Conservation (phyloP, 1,140 invertebrate genomes). For the Ptiloglossa arizonensis region DNA sequence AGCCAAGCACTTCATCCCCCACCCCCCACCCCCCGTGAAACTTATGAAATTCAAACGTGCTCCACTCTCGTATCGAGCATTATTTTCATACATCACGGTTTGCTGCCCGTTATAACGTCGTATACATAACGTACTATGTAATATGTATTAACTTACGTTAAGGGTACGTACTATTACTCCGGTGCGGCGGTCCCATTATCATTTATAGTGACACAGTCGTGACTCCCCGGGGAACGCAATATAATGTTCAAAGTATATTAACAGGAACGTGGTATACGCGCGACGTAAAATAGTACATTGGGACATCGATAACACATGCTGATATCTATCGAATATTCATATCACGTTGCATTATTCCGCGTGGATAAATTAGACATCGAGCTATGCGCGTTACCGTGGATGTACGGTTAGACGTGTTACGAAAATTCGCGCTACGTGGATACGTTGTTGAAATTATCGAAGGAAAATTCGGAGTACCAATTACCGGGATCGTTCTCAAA, state of each 20-base stretch:
- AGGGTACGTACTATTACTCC: constrained; percentile 44
- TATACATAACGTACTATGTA: constrained; percentile 44
- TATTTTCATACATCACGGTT: constrained; percentile 51
- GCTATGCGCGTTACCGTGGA: not conserved
- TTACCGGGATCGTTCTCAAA: no score
- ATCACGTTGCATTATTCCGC: not conserved
- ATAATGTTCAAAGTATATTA: constrained; percentile 51
- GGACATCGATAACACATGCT: constrained; percentile 39
- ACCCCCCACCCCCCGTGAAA: not conserved
- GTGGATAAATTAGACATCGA: not conserved
- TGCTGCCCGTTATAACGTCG: constrained; percentile 37
- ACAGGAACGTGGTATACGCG: not conserved
- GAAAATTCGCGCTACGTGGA: not conserved
- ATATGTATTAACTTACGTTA: constrained; percentile 51
- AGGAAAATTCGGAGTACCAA: no score
- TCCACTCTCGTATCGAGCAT: constrained; percentile 13
- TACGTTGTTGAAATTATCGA: not conserved
- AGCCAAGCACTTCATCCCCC: not conserved
- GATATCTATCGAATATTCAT: constrained; percentile 48
- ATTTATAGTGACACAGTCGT: constrained; percentile 50
- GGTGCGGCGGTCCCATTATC: constrained; percentile 34
- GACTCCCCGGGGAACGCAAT: constrained; percentile 20
- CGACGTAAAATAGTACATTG: constrained; percentile 36
- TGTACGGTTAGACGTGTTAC: not conserved
- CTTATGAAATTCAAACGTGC: constrained; percentile 46